Conservation (phyloP, 2,113 vertebrate genomes). For the Sinocyclocheilus rhinocerous region DNA sequence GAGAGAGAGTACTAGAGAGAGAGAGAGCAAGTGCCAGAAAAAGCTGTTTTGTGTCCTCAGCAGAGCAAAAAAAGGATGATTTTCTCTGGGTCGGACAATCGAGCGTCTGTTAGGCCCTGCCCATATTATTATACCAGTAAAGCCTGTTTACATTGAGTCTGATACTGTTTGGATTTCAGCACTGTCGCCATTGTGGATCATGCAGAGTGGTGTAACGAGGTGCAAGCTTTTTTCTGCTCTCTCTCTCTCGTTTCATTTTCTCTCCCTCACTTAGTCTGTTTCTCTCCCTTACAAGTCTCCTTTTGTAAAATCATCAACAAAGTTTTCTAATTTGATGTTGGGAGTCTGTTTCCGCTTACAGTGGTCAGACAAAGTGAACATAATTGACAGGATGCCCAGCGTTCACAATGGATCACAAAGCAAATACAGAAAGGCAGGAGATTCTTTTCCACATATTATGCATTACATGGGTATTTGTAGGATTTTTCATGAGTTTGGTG, state of each 20-base stretch:
- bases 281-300: not conserved
- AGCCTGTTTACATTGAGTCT: conserved; percentile 63
- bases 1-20: conserved; percentile 40
- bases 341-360: not conserved
- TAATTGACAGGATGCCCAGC: not conserved
- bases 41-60: conserved; percentile 54
- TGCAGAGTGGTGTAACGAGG: conserved; percentile 23
- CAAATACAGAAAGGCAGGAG: conserved; percentile 1
- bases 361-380: not conserved
- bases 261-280: not conserved
- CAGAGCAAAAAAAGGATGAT: conserved; percentile 32
- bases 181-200: conserved; percentile 46
- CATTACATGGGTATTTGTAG: not conserved
- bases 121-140: conserved; percentile 56
- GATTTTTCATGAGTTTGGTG: not conserved
- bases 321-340: not conserved
- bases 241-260: not conserved
- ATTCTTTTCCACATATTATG: not conserved
- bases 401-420: not conserved
- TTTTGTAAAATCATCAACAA: not conserved
- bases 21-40: conserved; percentile 53
- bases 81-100: conserved; percentile 59
- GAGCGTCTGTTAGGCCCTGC: conserved; percentile 58
- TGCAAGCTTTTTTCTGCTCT: not conserved
- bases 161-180: conserved; percentile 64